phyloP scores from a whole-genome alignment of 2,797 vertebrate genomes.

The Lepilemur septentrionalis region DNA sequence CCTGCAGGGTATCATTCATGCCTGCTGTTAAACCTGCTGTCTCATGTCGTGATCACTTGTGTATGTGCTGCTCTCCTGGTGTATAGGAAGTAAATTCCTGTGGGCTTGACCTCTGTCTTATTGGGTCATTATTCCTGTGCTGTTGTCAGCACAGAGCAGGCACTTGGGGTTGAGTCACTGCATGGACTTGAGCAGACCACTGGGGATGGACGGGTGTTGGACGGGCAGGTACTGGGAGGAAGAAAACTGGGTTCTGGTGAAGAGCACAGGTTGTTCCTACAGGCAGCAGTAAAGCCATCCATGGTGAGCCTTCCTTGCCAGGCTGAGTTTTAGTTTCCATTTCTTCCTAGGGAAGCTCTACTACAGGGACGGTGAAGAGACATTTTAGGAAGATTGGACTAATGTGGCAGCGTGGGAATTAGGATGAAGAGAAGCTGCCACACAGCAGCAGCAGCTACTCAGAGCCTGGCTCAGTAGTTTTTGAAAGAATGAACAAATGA shows the following conservation, averaged over 20 bases:
- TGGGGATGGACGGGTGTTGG: neutral
- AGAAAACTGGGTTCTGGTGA: accelerated
- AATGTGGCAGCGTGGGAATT: neutral
- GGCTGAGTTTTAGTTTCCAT: neutral
- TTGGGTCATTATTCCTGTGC: neutral
- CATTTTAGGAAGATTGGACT: neutral
- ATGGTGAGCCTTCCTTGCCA: neutral
- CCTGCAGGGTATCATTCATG: neutral
- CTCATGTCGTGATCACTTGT: neutral
- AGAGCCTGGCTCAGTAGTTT: neutral
- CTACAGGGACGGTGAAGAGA: neutral
- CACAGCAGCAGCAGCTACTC: neutral
- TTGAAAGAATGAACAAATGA: neutral
- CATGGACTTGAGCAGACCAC: neutral
- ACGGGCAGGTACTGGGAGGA: neutral
- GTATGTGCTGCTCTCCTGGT: neutral
- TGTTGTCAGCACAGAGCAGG: neutral
- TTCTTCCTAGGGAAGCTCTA: neutral
- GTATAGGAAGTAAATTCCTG: neutral
- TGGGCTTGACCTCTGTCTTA: neutral
- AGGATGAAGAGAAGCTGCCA: neutral
- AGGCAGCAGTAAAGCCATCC: neutral
- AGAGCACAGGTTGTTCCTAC: neutral
- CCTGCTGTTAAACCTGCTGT: neutral
- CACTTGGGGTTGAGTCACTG: neutral